Percentiles rank a stretch among this genome's conserved stretches.
phyloP scores from a whole-genome alignment of 1,140 invertebrate species.

The Magallana gigas region DNA sequence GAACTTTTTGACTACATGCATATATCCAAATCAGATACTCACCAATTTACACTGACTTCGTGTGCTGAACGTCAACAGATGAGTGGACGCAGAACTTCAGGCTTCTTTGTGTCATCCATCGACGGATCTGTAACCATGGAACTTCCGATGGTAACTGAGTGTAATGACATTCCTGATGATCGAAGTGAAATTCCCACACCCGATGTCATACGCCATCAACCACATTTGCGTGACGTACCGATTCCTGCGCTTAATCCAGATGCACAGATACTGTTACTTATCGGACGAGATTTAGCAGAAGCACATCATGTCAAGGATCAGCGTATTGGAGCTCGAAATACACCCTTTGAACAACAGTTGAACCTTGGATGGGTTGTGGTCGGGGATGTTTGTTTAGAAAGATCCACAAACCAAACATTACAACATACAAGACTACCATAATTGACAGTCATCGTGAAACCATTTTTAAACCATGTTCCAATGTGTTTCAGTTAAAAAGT shows the following conservation, averaged over 20 bases:
- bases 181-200: too few species aligned
- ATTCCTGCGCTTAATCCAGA: neutral
- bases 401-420: conserved; percentile 18
- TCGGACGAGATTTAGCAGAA: conserved; percentile 30
- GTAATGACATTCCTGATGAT: too few species aligned
- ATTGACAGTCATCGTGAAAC: neutral
- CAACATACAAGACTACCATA: neutral
- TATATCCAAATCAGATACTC: neutral
- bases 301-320: conserved; percentile 25
- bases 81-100: conserved; percentile 1
- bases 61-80: conserved; percentile 40
- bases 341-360: conserved; percentile 51
- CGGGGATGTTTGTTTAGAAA: conserved; percentile 46
- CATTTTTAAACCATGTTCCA: neutral
- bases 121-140: neutral
- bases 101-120: conserved; percentile 36
- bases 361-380: conserved; percentile 52
- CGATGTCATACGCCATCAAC: neutral
- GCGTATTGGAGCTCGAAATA: conserved; percentile 26
- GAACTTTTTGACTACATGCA: conserved; percentile 44
- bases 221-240: neutral
- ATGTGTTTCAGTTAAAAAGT: neutral
- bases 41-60: conserved; percentile 22
- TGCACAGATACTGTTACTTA: neutral
- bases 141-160: conserved; percentile 29